Evolutionary conservation across 2,113 vertebrate genomes (phyloP).

Genomic region (Verasper variegatus): DNA sequence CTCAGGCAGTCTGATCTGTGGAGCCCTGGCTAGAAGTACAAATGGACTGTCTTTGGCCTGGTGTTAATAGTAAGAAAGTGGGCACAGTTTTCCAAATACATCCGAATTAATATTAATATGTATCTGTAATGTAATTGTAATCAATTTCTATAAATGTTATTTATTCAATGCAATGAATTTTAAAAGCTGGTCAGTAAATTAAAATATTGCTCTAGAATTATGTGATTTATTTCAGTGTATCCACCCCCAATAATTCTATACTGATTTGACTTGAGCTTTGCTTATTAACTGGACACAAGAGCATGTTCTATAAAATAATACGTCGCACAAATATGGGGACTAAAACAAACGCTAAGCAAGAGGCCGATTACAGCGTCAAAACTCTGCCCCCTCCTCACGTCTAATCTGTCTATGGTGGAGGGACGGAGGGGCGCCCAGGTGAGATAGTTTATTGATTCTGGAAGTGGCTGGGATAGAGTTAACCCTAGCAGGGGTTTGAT

Average conservation of each 20-base stretch:
- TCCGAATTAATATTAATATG: not conserved
- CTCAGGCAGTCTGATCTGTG: conserved; percentile 43
- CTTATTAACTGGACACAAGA: not conserved
- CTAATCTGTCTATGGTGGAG: no score
- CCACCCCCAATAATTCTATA: not conserved
- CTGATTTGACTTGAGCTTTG: not conserved
- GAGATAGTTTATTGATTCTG: conserved; percentile 70
- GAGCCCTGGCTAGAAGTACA: conserved; percentile 10
- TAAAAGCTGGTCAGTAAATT: not conserved
- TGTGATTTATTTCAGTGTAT: not conserved
- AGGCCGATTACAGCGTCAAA: conserved; percentile 14
- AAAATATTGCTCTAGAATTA: not conserved
- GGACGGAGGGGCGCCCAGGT: conserved; percentile 23
- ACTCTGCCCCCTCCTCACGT: not conserved
- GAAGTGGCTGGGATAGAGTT: conserved; percentile 62
- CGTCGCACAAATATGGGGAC: not conserved
- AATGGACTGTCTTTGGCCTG: conserved; percentile 15
- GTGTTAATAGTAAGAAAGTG: not conserved
- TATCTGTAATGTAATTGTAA: not conserved
- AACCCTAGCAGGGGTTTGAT: conserved; percentile 51
- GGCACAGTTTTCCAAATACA: conserved; percentile 8
- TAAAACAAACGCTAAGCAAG: not conserved
- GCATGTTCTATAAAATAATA: not conserved
- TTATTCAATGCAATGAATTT: not conserved
- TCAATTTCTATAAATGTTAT: not conserved